Base-by-base conservation (phyloP, 2,797 vertebrate species). In the Hybognathus amarus region DNA sequence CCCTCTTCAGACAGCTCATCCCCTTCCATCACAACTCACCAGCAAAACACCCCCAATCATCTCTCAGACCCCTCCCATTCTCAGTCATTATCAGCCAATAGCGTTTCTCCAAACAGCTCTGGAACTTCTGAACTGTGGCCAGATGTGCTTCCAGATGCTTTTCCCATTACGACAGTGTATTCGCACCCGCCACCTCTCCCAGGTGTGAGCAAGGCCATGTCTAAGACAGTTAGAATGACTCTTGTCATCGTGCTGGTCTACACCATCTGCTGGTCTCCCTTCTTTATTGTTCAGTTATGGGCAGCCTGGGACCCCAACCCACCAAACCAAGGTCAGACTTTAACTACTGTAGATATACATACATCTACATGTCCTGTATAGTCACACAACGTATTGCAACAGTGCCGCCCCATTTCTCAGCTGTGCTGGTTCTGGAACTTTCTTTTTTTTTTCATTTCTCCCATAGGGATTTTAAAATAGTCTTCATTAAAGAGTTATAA, bases 241-340 rank as follows among this genome's bases (percentile, higher is more conserved):
- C 87, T 97, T 85, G 96, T 97, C 85, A 97, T 97, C 0, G 96
- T 97, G 86, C 80, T 96, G 2, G 94, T 95, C 71, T 97, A 96
- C 63, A 93, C 95, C 5, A 38, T 97, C 24, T 97, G 96, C 91
- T 97, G 96, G 96, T 93, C 96, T 0, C 96, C 96, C 1, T 97
- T 95, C 91, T 97, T 97, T 90, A 94, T 95, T 0, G 96, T 96
- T 67, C 96, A 97, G 87, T 91, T 97, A 80, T 97, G 96, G 96
- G 94, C 96, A 0, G 96, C 95, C 33, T 97, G 96, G 96, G 95
- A 95, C 87, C 92, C 95, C 0, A 54, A 94, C 67, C 93, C 96
- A 0, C 95, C 96, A 1, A 88, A 80, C 67, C 92, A 95, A 75
- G 93, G 96, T 96, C 85, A 90, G 94, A 71, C 11, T 38, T 40